phyloP scores from a whole-genome alignment of 1,140 invertebrate genomes.

The Andricus grossulariae region DNA sequence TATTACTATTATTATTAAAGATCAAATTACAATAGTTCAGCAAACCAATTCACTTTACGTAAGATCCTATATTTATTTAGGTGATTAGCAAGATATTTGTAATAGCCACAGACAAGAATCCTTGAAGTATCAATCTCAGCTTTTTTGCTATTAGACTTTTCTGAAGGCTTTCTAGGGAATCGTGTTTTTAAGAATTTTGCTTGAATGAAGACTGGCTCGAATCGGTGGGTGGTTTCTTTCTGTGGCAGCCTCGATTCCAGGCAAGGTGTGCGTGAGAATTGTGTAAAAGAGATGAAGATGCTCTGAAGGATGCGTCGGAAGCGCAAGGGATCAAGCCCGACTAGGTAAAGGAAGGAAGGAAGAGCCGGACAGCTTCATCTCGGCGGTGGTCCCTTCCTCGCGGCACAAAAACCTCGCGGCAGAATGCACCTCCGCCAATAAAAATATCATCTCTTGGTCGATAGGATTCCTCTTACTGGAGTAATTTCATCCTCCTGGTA shows the following conservation, averaged over 20 bases:
- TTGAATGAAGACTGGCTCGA: neutral
- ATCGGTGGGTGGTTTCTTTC: slow-evolving; percentile 30
- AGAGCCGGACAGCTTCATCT: slow-evolving; percentile 60
- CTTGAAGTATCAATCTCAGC: neutral
- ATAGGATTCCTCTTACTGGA: slow-evolving; percentile 3
- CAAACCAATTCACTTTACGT: too few relatives aligned
- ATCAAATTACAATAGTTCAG: too few relatives aligned
- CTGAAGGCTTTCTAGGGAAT: neutral
- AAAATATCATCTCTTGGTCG: slow-evolving; percentile 10
- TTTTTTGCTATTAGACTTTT: neutral
- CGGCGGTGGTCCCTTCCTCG: slow-evolving; percentile 46
- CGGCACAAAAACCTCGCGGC: slow-evolving; percentile 47
- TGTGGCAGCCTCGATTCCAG: slow-evolving; percentile 12
- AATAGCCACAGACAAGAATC: too few relatives aligned
- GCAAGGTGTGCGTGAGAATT: slow-evolving; percentile 58
- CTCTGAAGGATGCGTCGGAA: slow-evolving; percentile 24
- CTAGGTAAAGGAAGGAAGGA: slow-evolving; percentile 31
- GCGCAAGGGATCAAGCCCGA: neutral
- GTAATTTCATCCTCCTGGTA: neutral
- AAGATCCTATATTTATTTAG: too few relatives aligned
- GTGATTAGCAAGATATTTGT: too few relatives aligned
- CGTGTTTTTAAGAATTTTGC: slow-evolving; percentile 4
- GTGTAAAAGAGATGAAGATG: slow-evolving; percentile 59
- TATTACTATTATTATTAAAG: too few relatives aligned
- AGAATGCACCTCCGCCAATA: slow-evolving; percentile 39